Percentiles rank a stretch among this genome's conserved stretches.
These are phyloP conservation scores for Gymnoscopelus braueri DNA, from an alignment of 2,797 vertebrate genomes.

Conservation along the genomic window DNA sequence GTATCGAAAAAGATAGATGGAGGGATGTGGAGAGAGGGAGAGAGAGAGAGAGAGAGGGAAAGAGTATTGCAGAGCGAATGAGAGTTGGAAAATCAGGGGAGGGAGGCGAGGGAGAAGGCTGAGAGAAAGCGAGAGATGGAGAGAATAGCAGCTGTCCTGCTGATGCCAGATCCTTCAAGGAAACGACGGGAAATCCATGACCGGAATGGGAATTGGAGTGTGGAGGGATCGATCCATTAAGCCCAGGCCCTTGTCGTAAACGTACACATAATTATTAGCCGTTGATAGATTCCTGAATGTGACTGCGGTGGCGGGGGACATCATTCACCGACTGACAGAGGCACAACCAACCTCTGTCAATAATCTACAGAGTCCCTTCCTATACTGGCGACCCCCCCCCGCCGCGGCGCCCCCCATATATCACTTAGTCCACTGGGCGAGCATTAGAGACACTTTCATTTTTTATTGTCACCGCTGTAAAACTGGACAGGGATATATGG, in stretches of 20 bases:
- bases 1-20: too few relatives aligned
- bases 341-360: constrained; percentile 55
- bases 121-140: background rate
- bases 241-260: constrained; percentile 62
- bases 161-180: constrained; percentile 62
- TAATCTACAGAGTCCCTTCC: constrained; percentile 46
- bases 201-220: constrained; percentile 59
- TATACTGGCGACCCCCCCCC: constrained; percentile 10
- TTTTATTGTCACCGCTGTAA: constrained; percentile 65
- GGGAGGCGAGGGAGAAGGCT: too few relatives aligned
- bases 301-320: constrained; percentile 36
- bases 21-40: background rate
- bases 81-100: too few relatives aligned
- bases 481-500: constrained; percentile 66
- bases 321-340: constrained; percentile 55
- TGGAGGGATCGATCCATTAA: constrained; percentile 68
- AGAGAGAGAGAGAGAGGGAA: background rate
- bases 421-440: constrained; percentile 36
- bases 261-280: constrained; percentile 77
- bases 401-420: constrained; percentile 58
- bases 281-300: constrained; percentile 66
- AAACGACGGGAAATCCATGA: constrained; percentile 78
- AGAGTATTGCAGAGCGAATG: too few relatives aligned
- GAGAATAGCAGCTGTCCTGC: constrained; percentile 31
- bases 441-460: constrained; percentile 57